These are phyloP conservation scores for Agapostemon virescens DNA, from an alignment of 2,888 invertebrate genomes.

Conservation along the genomic window DNA sequence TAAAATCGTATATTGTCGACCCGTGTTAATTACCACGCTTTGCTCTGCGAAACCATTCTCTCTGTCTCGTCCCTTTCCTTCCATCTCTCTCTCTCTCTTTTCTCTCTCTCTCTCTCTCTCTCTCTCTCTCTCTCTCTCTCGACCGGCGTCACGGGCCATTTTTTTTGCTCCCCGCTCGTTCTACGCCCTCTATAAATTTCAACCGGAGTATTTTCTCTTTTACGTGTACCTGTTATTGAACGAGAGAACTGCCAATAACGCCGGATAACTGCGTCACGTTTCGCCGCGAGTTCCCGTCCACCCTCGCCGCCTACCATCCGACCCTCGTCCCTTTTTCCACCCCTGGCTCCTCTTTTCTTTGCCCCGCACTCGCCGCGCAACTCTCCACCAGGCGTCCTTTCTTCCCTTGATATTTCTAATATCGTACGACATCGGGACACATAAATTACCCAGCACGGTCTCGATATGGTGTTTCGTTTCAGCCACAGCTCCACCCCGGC, in stretches of 20 bases:
- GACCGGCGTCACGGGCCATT: slow-evolving; percentile 37
- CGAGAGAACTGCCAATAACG: slow-evolving; percentile 77
- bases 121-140: slow-evolving; percentile 12
- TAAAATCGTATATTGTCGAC: slow-evolving; percentile 59
- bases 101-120: neutral
- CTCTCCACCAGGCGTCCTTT: slow-evolving; percentile 9
- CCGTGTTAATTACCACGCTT: slow-evolving; percentile 58
- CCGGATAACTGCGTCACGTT: slow-evolving; percentile 75
- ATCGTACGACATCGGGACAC: slow-evolving; percentile 55
- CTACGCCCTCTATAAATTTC: slow-evolving; percentile 68
- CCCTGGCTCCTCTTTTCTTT: neutral
- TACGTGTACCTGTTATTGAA: slow-evolving; percentile 75
- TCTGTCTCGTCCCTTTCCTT: neutral
- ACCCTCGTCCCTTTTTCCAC: neutral
- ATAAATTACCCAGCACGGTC: slow-evolving; percentile 48
- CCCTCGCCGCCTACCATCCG: slow-evolving; percentile 2
- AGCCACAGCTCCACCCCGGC: slow-evolving; percentile 6
- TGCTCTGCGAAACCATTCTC: slow-evolving; percentile 46
- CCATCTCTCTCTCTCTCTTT: neutral
- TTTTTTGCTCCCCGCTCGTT: slow-evolving; percentile 35
- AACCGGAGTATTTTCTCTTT: slow-evolving; percentile 64
- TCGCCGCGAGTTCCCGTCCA: slow-evolving; percentile 59
- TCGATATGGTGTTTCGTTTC: slow-evolving; percentile 33
- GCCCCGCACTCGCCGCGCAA: neutral
- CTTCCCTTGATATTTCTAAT: slow-evolving; percentile 67